Conservation (phyloP, 1,140 invertebrate genomes). For the Hydropsyche tenuis region DNA sequence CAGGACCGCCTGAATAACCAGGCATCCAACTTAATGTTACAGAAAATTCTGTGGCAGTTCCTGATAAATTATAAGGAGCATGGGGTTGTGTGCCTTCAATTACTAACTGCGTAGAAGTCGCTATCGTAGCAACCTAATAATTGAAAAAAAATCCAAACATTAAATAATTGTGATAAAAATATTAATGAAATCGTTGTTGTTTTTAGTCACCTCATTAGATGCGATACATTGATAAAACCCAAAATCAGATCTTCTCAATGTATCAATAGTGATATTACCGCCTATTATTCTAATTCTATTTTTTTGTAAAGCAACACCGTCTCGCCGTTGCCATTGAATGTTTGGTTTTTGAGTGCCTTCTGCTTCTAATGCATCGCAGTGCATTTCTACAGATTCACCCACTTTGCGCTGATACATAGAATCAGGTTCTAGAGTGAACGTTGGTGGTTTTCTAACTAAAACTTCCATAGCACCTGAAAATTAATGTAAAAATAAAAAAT, state of each 20-base stretch:
- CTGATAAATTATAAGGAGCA: conserved; percentile 92
- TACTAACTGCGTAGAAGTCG: conserved; percentile 87
- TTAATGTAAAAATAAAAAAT: background rate
- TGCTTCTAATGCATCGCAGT: conserved; percentile 88
- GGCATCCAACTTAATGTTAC: conserved; percentile 92
- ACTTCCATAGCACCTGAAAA: conserved; percentile 86
- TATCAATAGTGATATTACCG: conserved; percentile 92
- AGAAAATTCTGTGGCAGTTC: conserved; percentile 84
- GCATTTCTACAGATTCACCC: conserved; percentile 89
- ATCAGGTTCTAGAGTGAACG: conserved; percentile 84
- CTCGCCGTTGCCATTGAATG: conserved; percentile 89
- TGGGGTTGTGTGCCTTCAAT: conserved; percentile 96
- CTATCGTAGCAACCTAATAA: conserved; percentile 82
- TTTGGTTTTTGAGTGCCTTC: conserved; percentile 89
- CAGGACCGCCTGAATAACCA: conserved; percentile 92
- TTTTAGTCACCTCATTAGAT: conserved; percentile 83
- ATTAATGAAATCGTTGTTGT: background rate
- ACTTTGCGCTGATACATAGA: conserved; percentile 87
- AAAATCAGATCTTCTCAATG: conserved; percentile 86
- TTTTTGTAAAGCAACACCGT: conserved; percentile 80
- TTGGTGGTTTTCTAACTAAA: conserved; percentile 89
- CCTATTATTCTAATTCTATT: conserved; percentile 77
- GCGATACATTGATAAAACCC: conserved; percentile 95
- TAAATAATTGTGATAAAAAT: background rate
- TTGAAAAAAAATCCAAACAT: conserved; percentile 17